Conservation (phyloP, 2,888 invertebrate species). For the Drosophila yooni region DNA sequence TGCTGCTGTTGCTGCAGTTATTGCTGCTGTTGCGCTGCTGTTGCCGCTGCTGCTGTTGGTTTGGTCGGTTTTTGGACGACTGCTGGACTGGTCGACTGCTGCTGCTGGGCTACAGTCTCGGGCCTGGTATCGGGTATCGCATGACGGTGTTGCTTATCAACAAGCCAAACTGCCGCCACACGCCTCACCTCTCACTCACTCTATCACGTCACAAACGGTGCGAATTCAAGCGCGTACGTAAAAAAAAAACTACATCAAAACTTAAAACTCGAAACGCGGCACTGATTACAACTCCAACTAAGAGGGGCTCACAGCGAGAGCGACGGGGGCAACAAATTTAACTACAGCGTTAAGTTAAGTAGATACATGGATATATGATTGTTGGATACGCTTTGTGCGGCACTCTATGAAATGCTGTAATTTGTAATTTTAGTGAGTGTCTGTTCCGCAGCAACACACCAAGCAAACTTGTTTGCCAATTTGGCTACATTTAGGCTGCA, state of each 20-base stretch:
- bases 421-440: slow-evolving; percentile 21
- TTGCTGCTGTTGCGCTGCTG: neutral
- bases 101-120: slow-evolving; percentile 21
- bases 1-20: neutral
- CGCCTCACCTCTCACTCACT: neutral
- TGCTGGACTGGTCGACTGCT: slow-evolving; percentile 25
- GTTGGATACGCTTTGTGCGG: slow-evolving; percentile 23
- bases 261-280: slow-evolving; percentile 26
- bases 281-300: slow-evolving; percentile 29
- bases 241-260: slow-evolving; percentile 17
- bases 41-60: slow-evolving; percentile 15
- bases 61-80: slow-evolving; percentile 9
- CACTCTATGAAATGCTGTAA: slow-evolving; percentile 51
- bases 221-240: slow-evolving; percentile 40
- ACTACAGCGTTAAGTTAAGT: slow-evolving; percentile 28
- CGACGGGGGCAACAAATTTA: slow-evolving; percentile 1
- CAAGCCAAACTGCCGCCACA: slow-evolving; percentile 1
- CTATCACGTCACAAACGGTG: slow-evolving; percentile 19
- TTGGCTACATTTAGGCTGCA: slow-evolving; percentile 51
- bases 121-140: slow-evolving; percentile 41
- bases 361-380: slow-evolving; percentile 22
- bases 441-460: slow-evolving; percentile 20
- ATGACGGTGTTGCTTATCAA: slow-evolving; percentile 60
- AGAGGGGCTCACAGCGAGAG: neutral
- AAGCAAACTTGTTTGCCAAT: slow-evolving; percentile 66